Percentiles rank a stretch among this genome's conserved stretches.
Conservation (phyloP, 2,888 invertebrate species). For the Mechanitis mazaeus region DNA sequence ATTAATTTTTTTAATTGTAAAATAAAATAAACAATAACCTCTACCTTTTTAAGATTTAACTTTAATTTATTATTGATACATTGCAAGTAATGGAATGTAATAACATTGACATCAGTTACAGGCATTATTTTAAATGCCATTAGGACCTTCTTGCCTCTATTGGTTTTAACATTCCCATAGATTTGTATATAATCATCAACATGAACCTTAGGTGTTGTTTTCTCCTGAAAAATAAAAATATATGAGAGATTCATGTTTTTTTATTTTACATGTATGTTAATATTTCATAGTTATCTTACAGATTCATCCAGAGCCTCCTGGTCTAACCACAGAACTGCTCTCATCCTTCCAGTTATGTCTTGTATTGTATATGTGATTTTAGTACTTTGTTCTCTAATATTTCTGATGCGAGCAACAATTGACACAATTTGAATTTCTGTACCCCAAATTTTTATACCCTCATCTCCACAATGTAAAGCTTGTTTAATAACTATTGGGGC, state of each 20-base stretch:
- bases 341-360: constrained; percentile 72
- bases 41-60: constrained; percentile 70
- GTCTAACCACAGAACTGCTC: constrained; percentile 68
- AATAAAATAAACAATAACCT: constrained; percentile 40
- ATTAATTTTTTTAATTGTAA: no score
- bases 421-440: constrained; percentile 69
- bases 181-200: constrained; percentile 71
- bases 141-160: constrained; percentile 68
- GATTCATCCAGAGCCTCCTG: constrained; percentile 71
- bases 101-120: constrained; percentile 64
- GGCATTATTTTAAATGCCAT: constrained; percentile 71
- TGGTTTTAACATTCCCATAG: constrained; percentile 70
- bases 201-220: constrained; percentile 65
- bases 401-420: constrained; percentile 60
- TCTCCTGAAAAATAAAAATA: constrained; percentile 51
- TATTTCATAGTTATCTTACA: constrained; percentile 39
- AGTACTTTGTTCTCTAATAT: constrained; percentile 67
- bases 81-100: constrained; percentile 72
- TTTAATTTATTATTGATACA: constrained; percentile 70
- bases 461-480: constrained; percentile 67
- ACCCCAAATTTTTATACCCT: constrained; percentile 72
- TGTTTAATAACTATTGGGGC: constrained; percentile 71
- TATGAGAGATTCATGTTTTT: background rate
- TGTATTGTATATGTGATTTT: constrained; percentile 73
- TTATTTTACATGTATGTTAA: background rate